Evolutionary conservation across 2,888 invertebrate species (phyloP).

Genomic region (Euspilapteryx auroguttella): DNA sequence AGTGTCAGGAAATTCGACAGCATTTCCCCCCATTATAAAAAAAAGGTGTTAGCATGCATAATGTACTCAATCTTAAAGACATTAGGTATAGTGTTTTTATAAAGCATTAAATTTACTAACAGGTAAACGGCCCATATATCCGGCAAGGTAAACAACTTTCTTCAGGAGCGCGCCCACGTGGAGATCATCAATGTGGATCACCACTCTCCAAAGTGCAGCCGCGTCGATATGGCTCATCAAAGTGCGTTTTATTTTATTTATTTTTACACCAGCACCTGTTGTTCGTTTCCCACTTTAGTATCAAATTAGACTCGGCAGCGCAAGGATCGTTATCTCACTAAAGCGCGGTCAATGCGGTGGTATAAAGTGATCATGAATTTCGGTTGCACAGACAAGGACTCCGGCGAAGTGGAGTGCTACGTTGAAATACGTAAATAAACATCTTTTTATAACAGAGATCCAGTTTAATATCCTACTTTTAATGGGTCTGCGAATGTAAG

Average conservation of each 20-base stretch:
- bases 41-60: no score
- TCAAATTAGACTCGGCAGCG: conserved; percentile 39
- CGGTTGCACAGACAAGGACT: conserved; percentile 67
- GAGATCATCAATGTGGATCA: conserved; percentile 38
- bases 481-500: conserved; percentile 43
- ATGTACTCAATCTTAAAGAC: no score
- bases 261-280: conserved; percentile 38
- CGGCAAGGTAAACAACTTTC: no score
- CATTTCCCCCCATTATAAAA: no score
- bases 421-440: conserved; percentile 67
- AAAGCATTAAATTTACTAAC: no score
- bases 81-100: no score
- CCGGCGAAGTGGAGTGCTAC: conserved; percentile 71
- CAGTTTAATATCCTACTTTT: no score
- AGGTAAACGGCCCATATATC: no score
- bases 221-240: conserved; percentile 20
- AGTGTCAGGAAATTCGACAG: no score
- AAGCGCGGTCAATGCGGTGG: conserved; percentile 22
- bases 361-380: conserved; percentile 56
- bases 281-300: conserved; percentile 37
- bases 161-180: conserved; percentile 20
- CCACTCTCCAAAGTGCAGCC: conserved; percentile 30
- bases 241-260: conserved; percentile 51
- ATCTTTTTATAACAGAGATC: conserved; percentile 37
- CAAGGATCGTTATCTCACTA: conserved; percentile 10